Base-by-base conservation (phyloP, 2,113 vertebrate species). In the Phalacrocorax aristotelis region DNA sequence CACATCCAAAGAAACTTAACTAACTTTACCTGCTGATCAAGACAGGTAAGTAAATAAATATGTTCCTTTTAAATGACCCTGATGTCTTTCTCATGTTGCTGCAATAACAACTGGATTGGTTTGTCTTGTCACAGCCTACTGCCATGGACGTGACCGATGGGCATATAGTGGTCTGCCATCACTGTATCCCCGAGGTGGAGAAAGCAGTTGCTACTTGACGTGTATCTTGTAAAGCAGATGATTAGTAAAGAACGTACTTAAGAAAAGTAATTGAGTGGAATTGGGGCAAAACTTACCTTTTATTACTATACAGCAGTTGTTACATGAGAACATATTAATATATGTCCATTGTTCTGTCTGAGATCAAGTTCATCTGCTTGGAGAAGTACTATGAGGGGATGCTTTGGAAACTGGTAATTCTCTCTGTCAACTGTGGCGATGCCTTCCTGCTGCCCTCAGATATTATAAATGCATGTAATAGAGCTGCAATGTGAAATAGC, bases 391-490 rank as follows among this genome's bases (percentile, higher is more conserved):
- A 12, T 4, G 17, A 51, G 54, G 55, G 30, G 23, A 19, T 60
- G 52, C 29, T 52, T 62, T n/a, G 6, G 26, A 26, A 60, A 19
- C 23, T 6, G 32, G 38, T n/a, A 13, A 20, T 60, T 48, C 40
- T 85, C 38, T 11, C 64, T 2, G 1, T n/a, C 9, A 2, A 0
- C 9, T 25, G 36, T 26, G 38, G 13, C 2, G 19, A 20, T 26
- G 16, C 22, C 27, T 61, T 76, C 34, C 46, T 42, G 7, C 29
- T 10, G 38, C 55, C 42, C 36, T 46, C 75, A 11, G 1, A 15
- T 26, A 15, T 26, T 40, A 12, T 2, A 26, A 15, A 27, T 27
- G 10, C 5, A 1, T 8, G 29, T 40, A 13, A 27, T 8, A 2
- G 70, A 81, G 49, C 64, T 36, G 30, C 69, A 12, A 2, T 15